Percentiles rank a stretch among this genome's conserved stretches.
These are phyloP conservation scores for Ormia ochracea DNA, from an alignment of 2,888 invertebrate genomes.

Conservation along the genomic window DNA sequence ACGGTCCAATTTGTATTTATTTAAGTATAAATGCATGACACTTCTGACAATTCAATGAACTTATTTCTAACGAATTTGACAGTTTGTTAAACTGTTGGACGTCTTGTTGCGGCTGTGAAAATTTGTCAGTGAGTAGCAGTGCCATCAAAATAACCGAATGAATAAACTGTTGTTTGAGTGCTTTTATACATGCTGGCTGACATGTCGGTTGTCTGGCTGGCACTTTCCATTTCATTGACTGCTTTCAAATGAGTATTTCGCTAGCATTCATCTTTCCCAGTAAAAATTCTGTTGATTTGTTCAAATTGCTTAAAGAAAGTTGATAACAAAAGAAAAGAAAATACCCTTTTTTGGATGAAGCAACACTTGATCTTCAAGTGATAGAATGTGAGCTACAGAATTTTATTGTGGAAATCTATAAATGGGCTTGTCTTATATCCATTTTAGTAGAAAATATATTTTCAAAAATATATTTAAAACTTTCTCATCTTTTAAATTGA, in stretches of 20 bases:
- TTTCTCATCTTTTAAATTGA: constrained; percentile 23
- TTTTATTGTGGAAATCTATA: background rate
- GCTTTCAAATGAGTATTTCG: constrained; percentile 18
- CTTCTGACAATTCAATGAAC: constrained; percentile 61
- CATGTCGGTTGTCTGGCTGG: constrained; percentile 25
- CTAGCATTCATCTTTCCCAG: constrained; percentile 11
- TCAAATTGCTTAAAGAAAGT: constrained; percentile 40
- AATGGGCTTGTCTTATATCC: constrained; percentile 11
- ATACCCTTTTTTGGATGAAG: constrained; percentile 14
- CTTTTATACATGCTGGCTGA: constrained; percentile 54
- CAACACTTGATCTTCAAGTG: constrained; percentile 48
- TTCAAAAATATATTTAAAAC: background rate
- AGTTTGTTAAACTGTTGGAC: constrained; percentile 60
- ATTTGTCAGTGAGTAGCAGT: constrained; percentile 29
- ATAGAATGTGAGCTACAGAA: constrained; percentile 10
- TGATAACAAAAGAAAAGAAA: constrained; percentile 37
- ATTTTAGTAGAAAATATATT: background rate
- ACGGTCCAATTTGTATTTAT: constrained; percentile 22
- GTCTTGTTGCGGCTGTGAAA: constrained; percentile 28
- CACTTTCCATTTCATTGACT: constrained; percentile 61
- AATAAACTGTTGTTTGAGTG: constrained; percentile 37
- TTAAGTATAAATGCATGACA: constrained; percentile 44
- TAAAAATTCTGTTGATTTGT: constrained; percentile 32
- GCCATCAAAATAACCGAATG: constrained; percentile 17
- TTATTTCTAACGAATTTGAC: constrained; percentile 53